Conservation (phyloP, 2,888 invertebrate species). For the Drosophila gaucha region DNA sequence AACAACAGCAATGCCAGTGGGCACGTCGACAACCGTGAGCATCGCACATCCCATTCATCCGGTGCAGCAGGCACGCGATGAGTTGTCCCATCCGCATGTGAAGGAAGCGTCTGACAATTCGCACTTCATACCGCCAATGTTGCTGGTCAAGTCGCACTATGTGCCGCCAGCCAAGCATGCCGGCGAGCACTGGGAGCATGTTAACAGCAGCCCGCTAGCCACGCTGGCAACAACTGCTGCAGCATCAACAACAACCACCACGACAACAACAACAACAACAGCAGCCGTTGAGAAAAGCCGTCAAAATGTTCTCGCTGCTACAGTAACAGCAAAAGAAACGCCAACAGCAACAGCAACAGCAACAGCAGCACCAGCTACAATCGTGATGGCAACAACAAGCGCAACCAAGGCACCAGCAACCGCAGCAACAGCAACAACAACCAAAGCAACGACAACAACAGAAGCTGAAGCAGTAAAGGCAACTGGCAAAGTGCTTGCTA, state of each 20-base stretch:
- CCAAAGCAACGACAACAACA: conserved; percentile 17
- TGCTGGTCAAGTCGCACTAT: conserved; percentile 84
- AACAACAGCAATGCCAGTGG: conserved; percentile 8
- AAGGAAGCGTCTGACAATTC: conserved; percentile 83
- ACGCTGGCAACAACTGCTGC: conserved; percentile 17
- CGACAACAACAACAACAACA: conserved; percentile 3
- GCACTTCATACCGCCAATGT: conserved; percentile 85
- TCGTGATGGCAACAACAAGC: conserved; percentile 20
- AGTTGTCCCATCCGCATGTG: conserved; percentile 72
- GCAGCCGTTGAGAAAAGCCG: neutral
- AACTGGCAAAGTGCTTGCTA: conserved; percentile 22
- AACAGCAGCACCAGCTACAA: conserved; percentile 28
- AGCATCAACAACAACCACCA: conserved; percentile 17
- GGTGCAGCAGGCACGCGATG: conserved; percentile 73
- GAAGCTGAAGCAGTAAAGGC: conserved; percentile 17
- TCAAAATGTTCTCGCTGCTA: neutral
- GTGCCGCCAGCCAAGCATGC: conserved; percentile 81
- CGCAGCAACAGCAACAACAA: conserved; percentile 12
- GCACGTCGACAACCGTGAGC: conserved; percentile 57
- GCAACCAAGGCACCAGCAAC: conserved; percentile 15
- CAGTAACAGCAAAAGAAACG: neutral
- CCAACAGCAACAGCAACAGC: conserved; percentile 11
- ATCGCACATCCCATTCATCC: conserved; percentile 84
- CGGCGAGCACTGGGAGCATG: conserved; percentile 51
- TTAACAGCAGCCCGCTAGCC: conserved; percentile 7